Base-by-base conservation (phyloP, 1,140 invertebrate genomes). In the Pachypeltis micranthus region DNA sequence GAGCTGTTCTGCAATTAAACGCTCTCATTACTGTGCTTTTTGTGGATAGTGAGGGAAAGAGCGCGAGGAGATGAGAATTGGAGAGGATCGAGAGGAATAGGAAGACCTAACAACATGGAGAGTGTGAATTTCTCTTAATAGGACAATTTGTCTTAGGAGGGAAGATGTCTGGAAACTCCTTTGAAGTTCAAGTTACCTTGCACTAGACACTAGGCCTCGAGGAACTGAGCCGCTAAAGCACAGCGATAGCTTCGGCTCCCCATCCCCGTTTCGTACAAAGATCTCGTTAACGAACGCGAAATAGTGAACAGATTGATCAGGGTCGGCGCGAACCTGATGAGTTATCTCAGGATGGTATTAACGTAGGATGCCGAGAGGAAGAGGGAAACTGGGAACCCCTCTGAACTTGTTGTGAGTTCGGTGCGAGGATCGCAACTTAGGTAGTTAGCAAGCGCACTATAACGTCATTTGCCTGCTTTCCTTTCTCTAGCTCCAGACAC, bases 371-470 rank as follows among this genome's bases (percentile, higher is more conserved):
- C 7, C 7, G 4, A 10, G 47, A 51, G 47, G n/a, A 51, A 10
- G 47, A 21, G 21, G 23, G 47, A 51, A 14, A 21, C 7, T 51
- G 10, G 10, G 47, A 51, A 21, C 47, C 23, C 47, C 23, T 51
- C 12, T 10, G 47, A 51, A 51, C 47, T 51, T 51, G 7, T 51
- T 51, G 47, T 21, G 47, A 51, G 47, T 51, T 51, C 23, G 23
- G 47, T 51, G 47, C 47, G 47, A 51, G 47, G 47, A 51, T 51
- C 47, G 47, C 7, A 51, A 51, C 47, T 51, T 51, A 4, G 47
- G 47, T 51, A 51, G 47, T 51, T 51, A 51, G 47, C 23, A 4
- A 4, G 47, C 47, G 19, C 47, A 51, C 47, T 51, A 51, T 51
- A 51, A 51, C 47, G 47, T 51, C 47, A 51, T 51, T 51, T 14